Conservation (phyloP, 2,888 invertebrate species). For the Siphlonurus alternatus region DNA sequence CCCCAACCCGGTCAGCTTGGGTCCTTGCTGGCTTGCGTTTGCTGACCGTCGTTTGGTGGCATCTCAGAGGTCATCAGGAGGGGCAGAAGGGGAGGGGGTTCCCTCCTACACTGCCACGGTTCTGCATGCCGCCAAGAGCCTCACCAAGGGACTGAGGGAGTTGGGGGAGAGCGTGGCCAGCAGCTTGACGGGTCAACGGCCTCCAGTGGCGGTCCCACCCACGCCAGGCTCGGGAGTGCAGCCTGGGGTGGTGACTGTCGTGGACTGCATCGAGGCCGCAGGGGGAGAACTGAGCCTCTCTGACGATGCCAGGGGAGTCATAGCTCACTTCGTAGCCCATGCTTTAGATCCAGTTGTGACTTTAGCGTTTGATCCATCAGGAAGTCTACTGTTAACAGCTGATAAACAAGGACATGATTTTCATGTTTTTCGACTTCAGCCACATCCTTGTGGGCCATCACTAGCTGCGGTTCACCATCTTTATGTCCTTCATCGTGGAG, state of each 20-base stretch:
- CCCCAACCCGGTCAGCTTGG: conserved; percentile 71
- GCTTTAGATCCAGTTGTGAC: conserved; percentile 71
- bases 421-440: conserved; percentile 85
- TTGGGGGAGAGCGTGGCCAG: conserved; percentile 85
- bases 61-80: conserved; percentile 58
- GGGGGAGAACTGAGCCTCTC: conserved; percentile 39
- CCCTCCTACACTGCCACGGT: conserved; percentile 65
- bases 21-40: conserved; percentile 44
- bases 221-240: conserved; percentile 36
- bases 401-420: conserved; percentile 90
- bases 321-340: conserved; percentile 80
- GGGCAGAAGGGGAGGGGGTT: conserved; percentile 14
- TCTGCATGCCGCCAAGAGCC: conserved; percentile 83
- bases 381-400: conserved; percentile 75
- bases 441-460: conserved; percentile 76
- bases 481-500: conserved; percentile 86
- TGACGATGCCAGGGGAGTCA: conserved; percentile 51
- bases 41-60: conserved; percentile 73
- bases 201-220: conserved; percentile 29
- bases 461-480: conserved; percentile 86
- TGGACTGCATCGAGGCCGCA: conserved; percentile 57
- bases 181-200: conserved; percentile 56
- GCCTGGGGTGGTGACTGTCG: conserved; percentile 74
- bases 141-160: conserved; percentile 77
- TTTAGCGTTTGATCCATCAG: conserved; percentile 80